Conservation (phyloP, 2,797 vertebrate species). For the Natrix natrix region DNA sequence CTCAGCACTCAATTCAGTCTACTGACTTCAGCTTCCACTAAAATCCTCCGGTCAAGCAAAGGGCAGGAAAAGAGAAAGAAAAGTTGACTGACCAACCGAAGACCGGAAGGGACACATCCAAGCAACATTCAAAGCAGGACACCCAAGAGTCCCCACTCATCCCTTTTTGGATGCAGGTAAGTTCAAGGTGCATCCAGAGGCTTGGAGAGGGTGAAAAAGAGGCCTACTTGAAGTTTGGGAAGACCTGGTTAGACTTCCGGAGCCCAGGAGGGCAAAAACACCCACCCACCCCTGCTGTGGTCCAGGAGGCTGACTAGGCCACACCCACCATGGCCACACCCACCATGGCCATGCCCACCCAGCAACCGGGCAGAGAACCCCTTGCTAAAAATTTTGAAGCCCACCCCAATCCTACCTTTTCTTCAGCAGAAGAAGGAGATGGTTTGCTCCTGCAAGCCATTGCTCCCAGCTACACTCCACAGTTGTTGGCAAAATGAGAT, state of each 20-base stretch:
- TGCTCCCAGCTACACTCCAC: conserved; percentile 34
- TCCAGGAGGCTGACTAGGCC: too few relatives aligned
- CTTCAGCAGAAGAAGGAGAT: neutral
- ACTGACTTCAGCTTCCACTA: conserved; percentile 63
- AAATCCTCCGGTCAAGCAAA: conserved; percentile 43
- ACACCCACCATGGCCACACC: too few relatives aligned
- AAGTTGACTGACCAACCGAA: conserved; percentile 49
- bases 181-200: too few relatives aligned
- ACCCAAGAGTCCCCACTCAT: neutral
- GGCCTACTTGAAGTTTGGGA: too few relatives aligned
- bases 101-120: conserved; percentile 69
- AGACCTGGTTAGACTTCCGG: too few relatives aligned
- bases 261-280: too few relatives aligned
- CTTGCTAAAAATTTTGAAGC: too few relatives aligned
- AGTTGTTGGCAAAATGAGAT: neutral
- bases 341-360: too few relatives aligned
- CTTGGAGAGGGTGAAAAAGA: too few relatives aligned
- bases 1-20: conserved; percentile 38
- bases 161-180: too few relatives aligned
- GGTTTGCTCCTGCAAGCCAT: conserved; percentile 20
- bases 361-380: too few relatives aligned
- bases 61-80: neutral
- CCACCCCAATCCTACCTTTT: neutral
- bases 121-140: conserved; percentile 58
- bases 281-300: too few relatives aligned